A percentile compares a stretch with the other conserved stretches of the same genome.
Conservation (phyloP, 1,140 invertebrate genomes). For the Lineus longissimus region DNA sequence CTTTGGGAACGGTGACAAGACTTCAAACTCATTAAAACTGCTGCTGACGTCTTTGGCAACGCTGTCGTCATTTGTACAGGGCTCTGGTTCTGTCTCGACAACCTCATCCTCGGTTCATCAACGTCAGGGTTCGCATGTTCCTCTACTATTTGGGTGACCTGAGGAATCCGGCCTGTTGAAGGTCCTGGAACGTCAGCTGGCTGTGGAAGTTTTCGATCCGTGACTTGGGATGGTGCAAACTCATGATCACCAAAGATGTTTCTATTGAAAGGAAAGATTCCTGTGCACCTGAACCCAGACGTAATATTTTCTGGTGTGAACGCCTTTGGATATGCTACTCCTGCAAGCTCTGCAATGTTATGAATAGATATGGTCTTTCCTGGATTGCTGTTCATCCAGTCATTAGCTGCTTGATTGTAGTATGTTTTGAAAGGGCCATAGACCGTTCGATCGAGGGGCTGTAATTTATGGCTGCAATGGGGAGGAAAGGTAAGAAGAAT, state of each 20-base stretch:
- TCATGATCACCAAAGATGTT: constrained; percentile 46
- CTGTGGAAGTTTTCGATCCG: constrained; percentile 42
- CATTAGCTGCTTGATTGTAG: background rate
- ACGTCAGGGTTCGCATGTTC: too few species aligned
- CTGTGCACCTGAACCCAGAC: constrained; percentile 35
- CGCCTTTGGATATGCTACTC: constrained; percentile 26
- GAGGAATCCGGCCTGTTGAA: too few species aligned
- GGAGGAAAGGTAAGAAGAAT: constrained; percentile 20
- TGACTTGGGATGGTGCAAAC: constrained; percentile 40
- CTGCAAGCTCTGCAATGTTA: constrained; percentile 35
- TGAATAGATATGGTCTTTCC: constrained; percentile 39
- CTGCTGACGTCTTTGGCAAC: background rate
- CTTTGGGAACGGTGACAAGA: constrained; percentile 6
- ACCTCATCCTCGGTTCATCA: background rate
- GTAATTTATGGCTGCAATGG: constrained; percentile 50
- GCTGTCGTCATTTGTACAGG: background rate
- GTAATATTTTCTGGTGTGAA: constrained; percentile 40
- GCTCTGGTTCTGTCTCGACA: too few species aligned
- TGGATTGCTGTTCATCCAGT: constrained; percentile 22
- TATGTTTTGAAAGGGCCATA: constrained; percentile 50
- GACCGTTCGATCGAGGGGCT: constrained; percentile 54
- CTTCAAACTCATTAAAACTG: too few species aligned
- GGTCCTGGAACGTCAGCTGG: background rate
- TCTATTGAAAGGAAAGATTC: constrained; percentile 43
- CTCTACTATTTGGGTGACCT: too few species aligned